Conservation (phyloP, 2,888 invertebrate species). For the Apodemia duryi region DNA sequence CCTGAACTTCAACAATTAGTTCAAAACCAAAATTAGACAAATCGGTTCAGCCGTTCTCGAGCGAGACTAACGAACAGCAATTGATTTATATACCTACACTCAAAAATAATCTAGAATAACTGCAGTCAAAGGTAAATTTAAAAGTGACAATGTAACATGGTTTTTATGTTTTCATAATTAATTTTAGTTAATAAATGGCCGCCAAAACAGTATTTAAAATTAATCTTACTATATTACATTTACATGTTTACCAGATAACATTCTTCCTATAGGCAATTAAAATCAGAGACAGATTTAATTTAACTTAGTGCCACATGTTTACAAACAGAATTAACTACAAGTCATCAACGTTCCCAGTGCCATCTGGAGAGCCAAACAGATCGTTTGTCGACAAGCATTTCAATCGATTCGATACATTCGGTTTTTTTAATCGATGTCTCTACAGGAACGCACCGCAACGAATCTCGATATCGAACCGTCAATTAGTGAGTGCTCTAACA, state of each 20-base stretch:
- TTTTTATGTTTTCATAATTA: no score
- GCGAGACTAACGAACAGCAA: no score
- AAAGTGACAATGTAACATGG: no score
- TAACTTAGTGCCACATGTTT: conserved; percentile 37
- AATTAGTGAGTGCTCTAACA: conserved; percentile 59
- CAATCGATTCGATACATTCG: conserved; percentile 43
- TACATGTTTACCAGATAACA: not conserved
- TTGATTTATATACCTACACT: no score
- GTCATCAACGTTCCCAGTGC: conserved; percentile 26
- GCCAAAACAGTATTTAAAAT: no score
- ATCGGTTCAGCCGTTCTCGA: no score
- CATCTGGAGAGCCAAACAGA: conserved; percentile 15
- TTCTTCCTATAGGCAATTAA: conserved; percentile 30
- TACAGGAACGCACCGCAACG: conserved; percentile 37
- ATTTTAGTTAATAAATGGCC: no score
- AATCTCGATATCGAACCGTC: conserved; percentile 33
- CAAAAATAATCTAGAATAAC: no score
- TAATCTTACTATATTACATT: not conserved
- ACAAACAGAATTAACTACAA: conserved; percentile 40
- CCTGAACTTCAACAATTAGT: no score
- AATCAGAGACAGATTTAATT: conserved; percentile 34
- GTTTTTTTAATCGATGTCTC: conserved; percentile 33
- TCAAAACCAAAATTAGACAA: no score
- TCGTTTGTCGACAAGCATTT: conserved; percentile 46
- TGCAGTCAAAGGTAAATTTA: no score